These are phyloP conservation scores for Ctenicera cuprea DNA, from an alignment of 2,888 invertebrate species.

Conservation along the genomic window DNA sequence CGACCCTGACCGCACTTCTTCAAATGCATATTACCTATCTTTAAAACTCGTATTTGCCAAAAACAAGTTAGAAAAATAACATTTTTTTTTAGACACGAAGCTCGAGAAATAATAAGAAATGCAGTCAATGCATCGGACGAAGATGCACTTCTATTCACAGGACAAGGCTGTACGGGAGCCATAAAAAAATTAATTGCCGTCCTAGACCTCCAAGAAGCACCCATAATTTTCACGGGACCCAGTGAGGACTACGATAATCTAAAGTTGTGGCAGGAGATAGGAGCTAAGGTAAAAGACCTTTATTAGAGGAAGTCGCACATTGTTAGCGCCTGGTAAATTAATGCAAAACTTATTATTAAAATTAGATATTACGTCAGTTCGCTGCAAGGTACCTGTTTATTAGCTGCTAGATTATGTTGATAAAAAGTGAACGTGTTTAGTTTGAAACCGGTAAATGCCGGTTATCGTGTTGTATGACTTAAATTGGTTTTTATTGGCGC, in stretches of 20 bases:
- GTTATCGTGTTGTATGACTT: conserved; percentile 21
- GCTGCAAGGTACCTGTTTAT: conserved; percentile 34
- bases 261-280: conserved; percentile 88
- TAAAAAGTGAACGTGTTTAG: conserved; percentile 44
- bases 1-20: too few relatives aligned
- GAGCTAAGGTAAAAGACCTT: conserved; percentile 78
- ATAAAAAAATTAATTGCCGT: conserved; percentile 85
- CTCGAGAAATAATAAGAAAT: conserved; percentile 85
- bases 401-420: conserved; percentile 32
- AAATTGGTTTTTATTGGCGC: conserved; percentile 24
- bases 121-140: conserved; percentile 87
- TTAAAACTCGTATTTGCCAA: too few relatives aligned
- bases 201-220: conserved; percentile 78
- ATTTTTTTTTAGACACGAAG: conserved; percentile 82
- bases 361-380: conserved; percentile 22
- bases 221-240: conserved; percentile 87
- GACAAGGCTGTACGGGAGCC: conserved; percentile 85
- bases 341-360: conserved; percentile 6
- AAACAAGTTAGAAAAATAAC: too few relatives aligned
- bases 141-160: conserved; percentile 85
- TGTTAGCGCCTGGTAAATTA: too few relatives aligned
- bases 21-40: too few relatives aligned
- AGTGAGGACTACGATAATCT: conserved; percentile 86
- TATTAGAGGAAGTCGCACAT: conserved; percentile 1
- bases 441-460: conserved; percentile 19